These are phyloP conservation scores for Taphrorychus bicolor DNA, from an alignment of 2,888 invertebrate species.

Conservation along the genomic window DNA sequence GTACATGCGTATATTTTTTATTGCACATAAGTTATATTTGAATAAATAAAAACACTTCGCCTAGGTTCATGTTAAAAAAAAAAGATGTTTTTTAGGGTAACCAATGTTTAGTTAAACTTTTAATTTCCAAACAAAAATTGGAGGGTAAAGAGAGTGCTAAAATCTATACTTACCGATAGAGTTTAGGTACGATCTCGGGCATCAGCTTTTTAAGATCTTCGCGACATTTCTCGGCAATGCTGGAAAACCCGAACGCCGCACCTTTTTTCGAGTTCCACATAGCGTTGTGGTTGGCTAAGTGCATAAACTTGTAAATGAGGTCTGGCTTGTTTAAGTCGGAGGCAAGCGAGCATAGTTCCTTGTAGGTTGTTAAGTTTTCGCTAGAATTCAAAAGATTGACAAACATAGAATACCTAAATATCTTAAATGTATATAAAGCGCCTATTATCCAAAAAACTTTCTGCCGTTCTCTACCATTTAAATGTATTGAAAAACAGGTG, in stretches of 20 bases:
- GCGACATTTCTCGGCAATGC: conserved; percentile 83
- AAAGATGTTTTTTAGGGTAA: too few species aligned
- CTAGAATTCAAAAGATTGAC: too few species aligned
- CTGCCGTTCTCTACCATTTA: not conserved
- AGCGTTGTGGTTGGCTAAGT: conserved; percentile 92
- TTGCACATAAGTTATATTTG: too few species aligned
- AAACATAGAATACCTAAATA: too few species aligned
- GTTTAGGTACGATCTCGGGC: conserved; percentile 84
- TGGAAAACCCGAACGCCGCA: conserved; percentile 91
- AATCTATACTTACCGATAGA: conserved; percentile 81
- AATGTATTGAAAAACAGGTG: not conserved
- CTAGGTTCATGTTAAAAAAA: too few species aligned
- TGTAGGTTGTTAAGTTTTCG: conserved; percentile 90
- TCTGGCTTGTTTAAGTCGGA: conserved; percentile 96
- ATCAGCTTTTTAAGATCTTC: conserved; percentile 83
- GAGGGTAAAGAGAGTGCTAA: too few species aligned
- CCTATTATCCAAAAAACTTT: too few species aligned
- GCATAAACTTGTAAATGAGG: conserved; percentile 94
- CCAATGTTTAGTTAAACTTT: too few species aligned
- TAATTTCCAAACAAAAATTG: too few species aligned
- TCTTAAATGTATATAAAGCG: too few species aligned
- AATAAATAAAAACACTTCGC: too few species aligned
- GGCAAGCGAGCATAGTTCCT: conserved; percentile 91
- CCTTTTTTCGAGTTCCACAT: conserved; percentile 95
- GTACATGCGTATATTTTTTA: too few species aligned